Base-by-base conservation (phyloP, 1,140 invertebrate genomes). In the Diachasmimorpha longicaudata region DNA sequence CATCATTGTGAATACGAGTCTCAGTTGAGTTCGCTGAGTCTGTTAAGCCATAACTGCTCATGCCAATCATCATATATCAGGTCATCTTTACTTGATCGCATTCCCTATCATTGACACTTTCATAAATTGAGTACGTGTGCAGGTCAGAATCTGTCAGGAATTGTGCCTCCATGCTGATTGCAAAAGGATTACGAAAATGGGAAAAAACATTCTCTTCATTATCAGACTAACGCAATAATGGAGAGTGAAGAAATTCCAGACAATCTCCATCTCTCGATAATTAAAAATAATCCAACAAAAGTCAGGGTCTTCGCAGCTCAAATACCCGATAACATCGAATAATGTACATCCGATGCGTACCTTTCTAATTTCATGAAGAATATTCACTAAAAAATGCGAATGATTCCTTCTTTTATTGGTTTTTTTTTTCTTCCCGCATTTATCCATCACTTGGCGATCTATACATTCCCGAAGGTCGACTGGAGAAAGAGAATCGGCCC, bases 391-490 rank as follows among this genome's bases (percentile, higher is more conserved):
- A 52, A 46, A 70, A 46, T 70, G 39, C 25, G 31, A 21, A 70
- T 70, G 21, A 46, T 46, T 21, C 8, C 39, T 9, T 48, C 23
- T 25, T 46, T 70, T 14, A 21, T 48, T 31, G 8, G 31, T 36
- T 66, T 74, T 68, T 69, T 46, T 44, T 52, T n/a, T 36, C 14
- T 39, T 13, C 23, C 5, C 23, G 58, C 9, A 11, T 19, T 55
- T 66, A 52, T 52, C 67, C 31, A 74, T 69, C 44, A 69, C 44
- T 67, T 11, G 19, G 14, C 58, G 69, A 76, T 71, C 69, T 76
- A 76, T 76, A 21, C 68, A 76, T 71, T 44, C 8, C 5, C 46
- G 69, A 76, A 76, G 74, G 74, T 66, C 74, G 63, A 66, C 48
- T 10, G 37, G 48, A 69, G 67, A 70, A 75, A 42, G 36, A 58